Conservation (phyloP, 2,797 vertebrate species). For the Limosa lapponica region DNA sequence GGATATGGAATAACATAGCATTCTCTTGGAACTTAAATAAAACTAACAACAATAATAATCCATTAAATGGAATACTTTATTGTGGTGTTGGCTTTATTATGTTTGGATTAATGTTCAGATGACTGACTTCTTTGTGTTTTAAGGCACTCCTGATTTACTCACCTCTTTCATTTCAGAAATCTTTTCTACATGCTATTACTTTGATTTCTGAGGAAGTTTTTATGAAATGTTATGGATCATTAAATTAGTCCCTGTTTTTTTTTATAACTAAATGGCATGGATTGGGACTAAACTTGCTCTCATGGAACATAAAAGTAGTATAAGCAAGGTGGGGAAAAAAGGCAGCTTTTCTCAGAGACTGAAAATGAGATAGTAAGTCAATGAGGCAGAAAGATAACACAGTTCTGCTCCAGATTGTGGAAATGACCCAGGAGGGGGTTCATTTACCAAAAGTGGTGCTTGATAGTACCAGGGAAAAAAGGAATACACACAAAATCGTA, state of each 20-base stretch:
- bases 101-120: slow-evolving; percentile 34
- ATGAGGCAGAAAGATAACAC: slow-evolving; percentile 67
- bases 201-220: slow-evolving; percentile 52
- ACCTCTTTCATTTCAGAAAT: neutral
- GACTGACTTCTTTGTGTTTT: slow-evolving; percentile 22
- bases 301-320: slow-evolving; percentile 36
- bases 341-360: slow-evolving; percentile 40
- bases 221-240: slow-evolving; percentile 38
- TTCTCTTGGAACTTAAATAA: slow-evolving; percentile 16
- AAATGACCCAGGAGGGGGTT: slow-evolving; percentile 38
- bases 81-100: slow-evolving; percentile 13
- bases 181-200: slow-evolving; percentile 16
- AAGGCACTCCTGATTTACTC: slow-evolving; percentile 16
- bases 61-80: slow-evolving; percentile 13
- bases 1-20: neutral
- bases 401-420: slow-evolving; percentile 37
- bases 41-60: slow-evolving; percentile 22
- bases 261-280: slow-evolving; percentile 20
- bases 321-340: slow-evolving; percentile 36
- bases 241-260: slow-evolving; percentile 32
- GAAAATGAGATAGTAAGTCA: slow-evolving; percentile 55
- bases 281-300: slow-evolving; percentile 41
- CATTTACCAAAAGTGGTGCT: slow-evolving; percentile 38
- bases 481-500: neutral
- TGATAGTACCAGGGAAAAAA: neutral